phyloP scores from a whole-genome alignment of 1,140 invertebrate genomes.

The Panagrolaimus sp. region DNA sequence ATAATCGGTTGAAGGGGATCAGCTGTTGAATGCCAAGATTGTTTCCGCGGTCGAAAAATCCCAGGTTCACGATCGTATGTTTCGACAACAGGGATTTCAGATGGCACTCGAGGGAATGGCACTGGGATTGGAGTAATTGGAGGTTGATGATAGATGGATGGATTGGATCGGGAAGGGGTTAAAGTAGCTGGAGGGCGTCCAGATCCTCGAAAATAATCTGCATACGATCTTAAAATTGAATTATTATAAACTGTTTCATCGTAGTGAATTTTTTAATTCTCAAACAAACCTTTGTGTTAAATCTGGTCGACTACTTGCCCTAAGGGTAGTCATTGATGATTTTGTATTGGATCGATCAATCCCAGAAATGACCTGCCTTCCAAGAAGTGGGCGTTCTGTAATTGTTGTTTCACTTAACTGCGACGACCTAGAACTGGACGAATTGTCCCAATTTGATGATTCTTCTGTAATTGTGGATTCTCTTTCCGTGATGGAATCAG shows the following conservation, averaged over 20 bases:
- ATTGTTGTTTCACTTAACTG: not conserved
- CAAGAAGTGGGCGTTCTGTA: not conserved
- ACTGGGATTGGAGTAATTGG: conserved; percentile 21
- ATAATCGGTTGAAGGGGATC: too few species aligned
- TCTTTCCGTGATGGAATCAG: conserved; percentile 3
- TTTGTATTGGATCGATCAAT: not conserved
- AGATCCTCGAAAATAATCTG: conserved; percentile 19
- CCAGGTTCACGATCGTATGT: not conserved
- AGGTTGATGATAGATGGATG: conserved; percentile 5
- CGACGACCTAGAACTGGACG: not conserved
- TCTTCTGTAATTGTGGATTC: conserved; percentile 24
- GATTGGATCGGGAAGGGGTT: conserved; percentile 19
- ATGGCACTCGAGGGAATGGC: conserved; percentile 10
- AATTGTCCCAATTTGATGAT: conserved; percentile 13
- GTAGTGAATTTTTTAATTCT: not conserved
- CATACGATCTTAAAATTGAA: not conserved
- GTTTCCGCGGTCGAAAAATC: not conserved
- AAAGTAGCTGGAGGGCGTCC: conserved; percentile 10
- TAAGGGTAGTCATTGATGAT: conserved; percentile 2
- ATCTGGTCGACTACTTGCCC: conserved; percentile 12
- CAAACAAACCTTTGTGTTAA: not conserved
- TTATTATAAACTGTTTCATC: not conserved
- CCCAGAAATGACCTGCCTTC: not conserved
- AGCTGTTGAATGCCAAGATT: not conserved
- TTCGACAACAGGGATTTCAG: not conserved